phyloP scores from a whole-genome alignment of 2,113 vertebrate species.

The Scophthalmus maximus region DNA sequence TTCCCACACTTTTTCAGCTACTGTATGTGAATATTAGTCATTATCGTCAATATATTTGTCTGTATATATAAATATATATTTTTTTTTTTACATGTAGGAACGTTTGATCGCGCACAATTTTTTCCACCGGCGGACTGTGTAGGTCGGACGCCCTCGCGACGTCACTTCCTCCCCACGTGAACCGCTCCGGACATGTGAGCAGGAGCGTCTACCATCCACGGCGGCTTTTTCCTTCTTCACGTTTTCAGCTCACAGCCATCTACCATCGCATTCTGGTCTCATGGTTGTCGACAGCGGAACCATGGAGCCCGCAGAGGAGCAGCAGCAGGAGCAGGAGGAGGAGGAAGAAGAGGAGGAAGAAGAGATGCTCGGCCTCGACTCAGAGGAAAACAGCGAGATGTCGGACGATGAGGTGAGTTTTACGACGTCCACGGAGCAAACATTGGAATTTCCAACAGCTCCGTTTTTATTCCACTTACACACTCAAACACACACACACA shows the following conservation, averaged over 20 bases:
- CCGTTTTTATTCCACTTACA: too few species aligned
- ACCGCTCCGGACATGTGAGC: conserved; percentile 36
- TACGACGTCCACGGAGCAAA: too few species aligned
- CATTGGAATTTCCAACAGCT: too few species aligned
- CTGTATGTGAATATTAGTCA: background rate
- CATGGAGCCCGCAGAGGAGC: conserved; percentile 76
- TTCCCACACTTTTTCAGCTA: background rate
- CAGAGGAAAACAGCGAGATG: conserved; percentile 82
- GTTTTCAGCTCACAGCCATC: fast-evolving
- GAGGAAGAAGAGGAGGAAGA: conserved; percentile 64
- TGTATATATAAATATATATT: background rate
- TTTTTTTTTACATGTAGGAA: conserved; percentile 41
- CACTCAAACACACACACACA: too few species aligned
- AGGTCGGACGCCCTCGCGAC: background rate
- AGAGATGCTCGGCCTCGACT: conserved; percentile 75
- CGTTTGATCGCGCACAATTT: background rate
- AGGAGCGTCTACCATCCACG: background rate
- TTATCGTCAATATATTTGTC: background rate
- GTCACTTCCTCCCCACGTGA: conserved; percentile 71
- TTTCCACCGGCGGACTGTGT: conserved; percentile 29
- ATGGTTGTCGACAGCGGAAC: conserved; percentile 45
- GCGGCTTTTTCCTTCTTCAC: fast-evolving
- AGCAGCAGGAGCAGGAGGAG: too few species aligned
- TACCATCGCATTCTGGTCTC: background rate
- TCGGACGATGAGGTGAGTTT: conserved; percentile 84